Evolutionary conservation across 2,888 invertebrate species (phyloP), one percentile per base, ranked within the genome.

Genomic region (Pteria penguin): DNA sequence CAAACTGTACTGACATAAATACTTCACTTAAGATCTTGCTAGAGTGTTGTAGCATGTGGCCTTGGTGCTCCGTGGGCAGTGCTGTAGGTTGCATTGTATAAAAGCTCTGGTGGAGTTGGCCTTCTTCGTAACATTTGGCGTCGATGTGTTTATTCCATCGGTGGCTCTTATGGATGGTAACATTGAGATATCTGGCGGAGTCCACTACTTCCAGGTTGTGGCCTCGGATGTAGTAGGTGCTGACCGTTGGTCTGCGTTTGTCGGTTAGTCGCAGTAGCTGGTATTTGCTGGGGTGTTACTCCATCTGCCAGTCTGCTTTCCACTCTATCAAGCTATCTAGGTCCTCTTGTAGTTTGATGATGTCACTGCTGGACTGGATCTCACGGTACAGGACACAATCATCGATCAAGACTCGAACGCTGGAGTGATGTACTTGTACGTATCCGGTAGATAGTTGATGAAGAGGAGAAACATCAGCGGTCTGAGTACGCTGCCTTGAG

Each of bases 31-130:
- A 22, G 69, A 27, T 26, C 60, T 33, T 36, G 60, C 60, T 33
- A 69, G 60, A 5, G 60, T 60, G 2, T 11, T 60, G n/a, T 69
- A 69, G 60, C 69, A 69, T 24, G 27, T 5, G 5, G 57, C 60
- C 27, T 69, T 60, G 33, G 45, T 45, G 14, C 45, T 45, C 45
- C 45, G 45, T 45, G 45, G 45, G 14, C 45, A 45, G 45, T 45
- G 45, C 45, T 45, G 45, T 45, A 45, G 45, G 14, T 45, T 11
- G 45, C 45, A 18, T 45, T 45, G 45, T 45, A 8, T 45, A 18
- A 45, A 45, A 45, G n/a, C 45, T 45, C 45, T 45, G 14, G 45
- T 45, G 45, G 45, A 45, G 45, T 45, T 45, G 45, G 45, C 45
- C 18, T 45, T 45, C 45, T 45, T 45, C 18, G 45, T 11, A 45